Evolutionary conservation across 2,113 vertebrate species (phyloP), one percentile per base, ranked within the genome.

Genomic region (Progne subis): DNA sequence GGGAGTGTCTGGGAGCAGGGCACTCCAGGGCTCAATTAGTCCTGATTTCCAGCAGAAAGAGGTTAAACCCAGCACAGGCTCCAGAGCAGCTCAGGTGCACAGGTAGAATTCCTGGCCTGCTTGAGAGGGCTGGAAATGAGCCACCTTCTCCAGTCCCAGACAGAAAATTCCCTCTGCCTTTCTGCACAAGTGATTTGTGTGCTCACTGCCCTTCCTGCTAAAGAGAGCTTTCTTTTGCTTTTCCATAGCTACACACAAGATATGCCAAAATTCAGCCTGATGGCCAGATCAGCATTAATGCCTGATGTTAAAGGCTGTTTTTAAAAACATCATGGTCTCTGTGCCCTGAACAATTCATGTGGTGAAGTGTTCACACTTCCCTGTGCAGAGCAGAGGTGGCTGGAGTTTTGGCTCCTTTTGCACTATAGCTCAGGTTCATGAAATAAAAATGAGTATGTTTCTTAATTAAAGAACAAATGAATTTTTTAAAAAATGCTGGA

Each of bases 401-500:
- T 71, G 59, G 64, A 76, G 90, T 68, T 96, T 92, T 43, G 5
- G 52, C 67, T 96, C 87, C 89, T 82, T 95, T 96, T 90, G 76
- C 23, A 19, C 90, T 86, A 74, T 53, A 87, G 31, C 41, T 29
- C 82, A 82, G 43, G 28, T 59, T 96, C 68, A 88, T 95, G 96
- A 95, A 97, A 97, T 96, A 96, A 94, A 94, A 95, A 90, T 82
- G 85, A 95, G 32, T 37, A 21, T 85, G 56, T 80, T 97, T 91
- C 92, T 97, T 97, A 97, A 97, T 97, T 95, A 97, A 96, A 90
- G 47, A 97, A 95, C 78, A 97, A 96, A 94, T 96, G 52, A 95
- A 72, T 96, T 96, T 94, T 86, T 77, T 0, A 5, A 90, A 91
- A 23, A 96, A 83, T n/a, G 5, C 41, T 39, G 28, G 56, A 84